A percentile compares a stretch with the other conserved stretches of the same genome.
Evolutionary conservation across 1,140 invertebrate genomes (phyloP).

Genomic region (Lasaia peninsularis): DNA sequence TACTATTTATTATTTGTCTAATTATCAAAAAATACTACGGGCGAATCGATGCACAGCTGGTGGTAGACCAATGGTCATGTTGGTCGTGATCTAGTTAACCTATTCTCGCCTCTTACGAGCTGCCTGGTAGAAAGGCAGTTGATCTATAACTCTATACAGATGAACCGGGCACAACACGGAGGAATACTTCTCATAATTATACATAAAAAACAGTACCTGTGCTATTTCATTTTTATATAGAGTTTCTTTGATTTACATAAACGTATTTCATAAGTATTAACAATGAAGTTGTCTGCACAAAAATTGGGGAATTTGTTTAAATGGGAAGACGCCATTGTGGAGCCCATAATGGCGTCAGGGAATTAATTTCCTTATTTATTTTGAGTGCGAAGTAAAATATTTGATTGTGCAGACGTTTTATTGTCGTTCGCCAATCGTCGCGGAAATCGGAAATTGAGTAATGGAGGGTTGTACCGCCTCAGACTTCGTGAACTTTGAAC

Average conservation of each 20-base stretch:
- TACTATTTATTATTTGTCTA: no score
- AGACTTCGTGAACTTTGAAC: neutral
- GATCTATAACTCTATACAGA: no score
- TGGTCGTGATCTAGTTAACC: no score
- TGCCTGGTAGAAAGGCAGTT: no score
- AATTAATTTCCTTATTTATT: constrained; percentile 20
- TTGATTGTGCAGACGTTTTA: constrained; percentile 16
- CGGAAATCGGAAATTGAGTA: constrained; percentile 19
- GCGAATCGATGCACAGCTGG: no score
- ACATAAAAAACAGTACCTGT: neutral
- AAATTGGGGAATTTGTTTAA: constrained; percentile 1
- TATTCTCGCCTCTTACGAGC: no score
- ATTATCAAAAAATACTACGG: no score
- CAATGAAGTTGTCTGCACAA: neutral
- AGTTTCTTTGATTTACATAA: no score
- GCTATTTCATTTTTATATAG: no score
- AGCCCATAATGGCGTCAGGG: constrained; percentile 4
- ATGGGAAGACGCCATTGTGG: constrained; percentile 1
- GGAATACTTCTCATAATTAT: neutral
- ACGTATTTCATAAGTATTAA: neutral
- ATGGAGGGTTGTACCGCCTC: constrained; percentile 13
- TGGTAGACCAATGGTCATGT: no score
- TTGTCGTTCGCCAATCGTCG: constrained; percentile 16
- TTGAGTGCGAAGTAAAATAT: constrained; percentile 15
- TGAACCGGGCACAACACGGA: no score